phyloP scores from a whole-genome alignment of 2,797 vertebrate species.

The Gymnothorax reevesii region DNA sequence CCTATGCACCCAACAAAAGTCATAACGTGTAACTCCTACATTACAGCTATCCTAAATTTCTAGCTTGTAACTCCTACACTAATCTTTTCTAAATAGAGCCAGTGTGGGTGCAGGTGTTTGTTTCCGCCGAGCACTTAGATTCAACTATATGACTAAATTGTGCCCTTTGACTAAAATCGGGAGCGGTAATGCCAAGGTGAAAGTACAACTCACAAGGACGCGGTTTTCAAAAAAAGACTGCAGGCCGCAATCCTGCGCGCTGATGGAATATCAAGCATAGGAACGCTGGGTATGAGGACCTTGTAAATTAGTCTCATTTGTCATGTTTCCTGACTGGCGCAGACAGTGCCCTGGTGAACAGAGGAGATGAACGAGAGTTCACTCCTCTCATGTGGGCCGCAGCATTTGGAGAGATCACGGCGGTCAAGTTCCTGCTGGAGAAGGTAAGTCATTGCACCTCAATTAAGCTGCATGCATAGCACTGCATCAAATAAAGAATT shows the following conservation, averaged over 20 bases:
- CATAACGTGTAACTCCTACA: too few species aligned
- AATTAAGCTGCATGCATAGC: not conserved
- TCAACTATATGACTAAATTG: too few species aligned
- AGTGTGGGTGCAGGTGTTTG: too few species aligned
- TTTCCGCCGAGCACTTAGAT: too few species aligned
- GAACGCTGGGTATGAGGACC: not conserved
- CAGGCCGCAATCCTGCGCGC: not conserved
- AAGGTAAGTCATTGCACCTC: constrained; percentile 68
- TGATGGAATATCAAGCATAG: not conserved
- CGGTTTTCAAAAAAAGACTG: too few species aligned
- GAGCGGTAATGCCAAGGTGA: too few species aligned
- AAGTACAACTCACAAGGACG: too few species aligned
- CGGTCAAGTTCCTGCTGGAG: constrained; percentile 85
- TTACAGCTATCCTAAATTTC: too few species aligned
- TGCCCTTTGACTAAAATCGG: too few species aligned
- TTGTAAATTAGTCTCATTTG: constrained; percentile 1
- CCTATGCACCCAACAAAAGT: too few species aligned
- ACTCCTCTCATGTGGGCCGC: constrained; percentile 96
- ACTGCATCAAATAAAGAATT: not conserved
- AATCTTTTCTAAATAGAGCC: too few species aligned
- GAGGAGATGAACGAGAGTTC: constrained; percentile 88
- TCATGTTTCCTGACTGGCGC: constrained; percentile 29
- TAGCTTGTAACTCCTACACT: too few species aligned
- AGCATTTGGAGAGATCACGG: constrained; percentile 90
- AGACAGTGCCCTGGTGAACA: constrained; percentile 85